Base-by-base conservation (phyloP, 2,797 vertebrate genomes). In the Tamandua tetradactyla region DNA sequence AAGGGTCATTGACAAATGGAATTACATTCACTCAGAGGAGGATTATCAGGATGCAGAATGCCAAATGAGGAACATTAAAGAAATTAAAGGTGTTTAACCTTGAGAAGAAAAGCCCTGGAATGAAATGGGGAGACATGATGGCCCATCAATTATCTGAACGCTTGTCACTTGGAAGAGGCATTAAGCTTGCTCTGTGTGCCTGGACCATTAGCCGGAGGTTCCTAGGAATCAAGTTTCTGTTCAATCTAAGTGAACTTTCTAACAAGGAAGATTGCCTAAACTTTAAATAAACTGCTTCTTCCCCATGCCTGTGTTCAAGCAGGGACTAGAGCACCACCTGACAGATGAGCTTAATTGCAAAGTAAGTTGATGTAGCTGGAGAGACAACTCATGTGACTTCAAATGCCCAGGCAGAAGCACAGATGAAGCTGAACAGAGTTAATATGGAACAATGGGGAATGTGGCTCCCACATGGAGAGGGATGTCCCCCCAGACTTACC, bases 31-130 rank as follows among this genome's bases (percentile, higher is more conserved):
- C 93, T 94, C 44, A 76, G 92, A 96, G 57, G 75, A 92, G 74
- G 61, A 93, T 96, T 95, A 92, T 92, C 90, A 90, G 91, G 92
- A 91, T 74, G 85, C n/a, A 30, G 66, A 96, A 96, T 95, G 93
- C 90, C 93, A 96, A 96, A 96, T 94, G 82, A 92, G 92, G 42
- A 27, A 79, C 92, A 95, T 97, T 96, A 96, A 94, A 93, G 93
- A 95, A 96, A 96, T 74, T 82, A 71, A 94, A 35, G 64, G 93
- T 97, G 49, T 94, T 97, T 96, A 97, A 97, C 97, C 96, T 97
- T 97, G 96, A 95, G 78, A 92, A 86, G 64, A 78, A 97, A 96
- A 90, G 76, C 85, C 69, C 55, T 90, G n/a, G 74, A 80, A 96
- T 85, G 62, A 93, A 87, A 83, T 89, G 69, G 49, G 55, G 71